Evolutionary conservation across 2,113 vertebrate species (phyloP).

Genomic region (Heterotilapia buettikoferi): DNA sequence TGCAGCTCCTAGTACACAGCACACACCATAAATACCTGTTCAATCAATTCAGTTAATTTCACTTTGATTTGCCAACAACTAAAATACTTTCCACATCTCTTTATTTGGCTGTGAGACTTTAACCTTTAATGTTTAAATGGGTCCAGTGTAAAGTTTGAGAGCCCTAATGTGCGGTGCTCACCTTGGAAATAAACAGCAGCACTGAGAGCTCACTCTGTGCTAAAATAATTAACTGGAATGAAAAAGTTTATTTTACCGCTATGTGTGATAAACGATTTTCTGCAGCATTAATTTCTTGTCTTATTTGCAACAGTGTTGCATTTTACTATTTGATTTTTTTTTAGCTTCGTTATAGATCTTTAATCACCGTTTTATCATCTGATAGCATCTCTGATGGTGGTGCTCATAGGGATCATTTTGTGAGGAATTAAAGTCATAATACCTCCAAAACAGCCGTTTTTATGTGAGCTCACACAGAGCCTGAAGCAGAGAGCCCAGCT

Average conservation of each 20-base stretch:
- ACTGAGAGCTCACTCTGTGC: rapidly evolving
- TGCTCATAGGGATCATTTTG: neutral
- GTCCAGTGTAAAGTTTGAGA: neutral
- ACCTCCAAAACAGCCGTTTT: neutral
- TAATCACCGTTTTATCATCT: neutral
- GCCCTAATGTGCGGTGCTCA: rapidly evolving
- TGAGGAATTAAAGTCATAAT: rapidly evolving
- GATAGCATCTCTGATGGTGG: neutral
- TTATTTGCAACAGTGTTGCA: neutral
- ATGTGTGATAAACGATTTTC: neutral
- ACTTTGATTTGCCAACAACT: neutral
- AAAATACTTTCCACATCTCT: neutral
- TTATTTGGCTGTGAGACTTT: neutral
- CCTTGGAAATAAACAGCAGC: neutral
- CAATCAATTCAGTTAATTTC: neutral
- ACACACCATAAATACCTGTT: neutral
- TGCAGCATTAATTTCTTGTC: neutral
- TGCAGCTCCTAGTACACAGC: neutral
- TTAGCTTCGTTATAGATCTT: rapidly evolving
- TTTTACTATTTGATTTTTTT: neutral
- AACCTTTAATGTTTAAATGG: neutral
- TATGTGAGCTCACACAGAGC: neutral
- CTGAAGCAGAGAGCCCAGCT: neutral
- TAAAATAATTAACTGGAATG: neutral
- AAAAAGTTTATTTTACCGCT: neutral